These are phyloP conservation scores for Micrasema longulum DNA, from an alignment of 1,140 invertebrate species.

Conservation along the genomic window DNA sequence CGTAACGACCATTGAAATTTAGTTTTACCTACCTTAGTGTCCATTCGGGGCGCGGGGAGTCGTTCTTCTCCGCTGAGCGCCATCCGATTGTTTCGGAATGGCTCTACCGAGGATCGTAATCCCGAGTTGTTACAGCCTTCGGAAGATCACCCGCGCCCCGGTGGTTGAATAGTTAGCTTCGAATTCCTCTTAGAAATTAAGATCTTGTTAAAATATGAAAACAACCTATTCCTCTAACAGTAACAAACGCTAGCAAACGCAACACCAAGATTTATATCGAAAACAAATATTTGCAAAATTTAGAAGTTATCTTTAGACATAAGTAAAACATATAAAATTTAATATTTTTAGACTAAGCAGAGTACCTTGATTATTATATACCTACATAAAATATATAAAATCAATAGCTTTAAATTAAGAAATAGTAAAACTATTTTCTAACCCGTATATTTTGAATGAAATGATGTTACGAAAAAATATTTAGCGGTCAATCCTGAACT, in stretches of 20 bases:
- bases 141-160: neutral
- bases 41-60: neutral
- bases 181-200: conserved; percentile 46
- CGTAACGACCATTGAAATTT: neutral
- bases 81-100: no score
- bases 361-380: conserved; percentile 55
- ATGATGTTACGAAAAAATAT: conserved; percentile 34
- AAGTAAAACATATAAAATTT: conserved; percentile 45
- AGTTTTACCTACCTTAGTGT: conserved; percentile 1
- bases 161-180: conserved; percentile 41
- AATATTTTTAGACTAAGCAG: conserved; percentile 54
- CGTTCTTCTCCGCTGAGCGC: no score
- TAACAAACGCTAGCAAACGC: conserved; percentile 54
- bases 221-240: conserved; percentile 44
- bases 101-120: no score
- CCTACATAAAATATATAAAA: conserved; percentile 48
- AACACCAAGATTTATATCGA: conserved; percentile 56
- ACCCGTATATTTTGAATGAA: conserved; percentile 54
- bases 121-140: no score
- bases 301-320: conserved; percentile 34
- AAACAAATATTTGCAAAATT: conserved; percentile 52
- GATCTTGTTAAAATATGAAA: conserved; percentile 29
- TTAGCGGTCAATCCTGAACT: conserved; percentile 3
- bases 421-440: conserved; percentile 56
- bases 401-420: conserved; percentile 54